These are phyloP conservation scores for Recurvirostra avosetta DNA, from an alignment of 2,113 vertebrate genomes.

Conservation along the genomic window DNA sequence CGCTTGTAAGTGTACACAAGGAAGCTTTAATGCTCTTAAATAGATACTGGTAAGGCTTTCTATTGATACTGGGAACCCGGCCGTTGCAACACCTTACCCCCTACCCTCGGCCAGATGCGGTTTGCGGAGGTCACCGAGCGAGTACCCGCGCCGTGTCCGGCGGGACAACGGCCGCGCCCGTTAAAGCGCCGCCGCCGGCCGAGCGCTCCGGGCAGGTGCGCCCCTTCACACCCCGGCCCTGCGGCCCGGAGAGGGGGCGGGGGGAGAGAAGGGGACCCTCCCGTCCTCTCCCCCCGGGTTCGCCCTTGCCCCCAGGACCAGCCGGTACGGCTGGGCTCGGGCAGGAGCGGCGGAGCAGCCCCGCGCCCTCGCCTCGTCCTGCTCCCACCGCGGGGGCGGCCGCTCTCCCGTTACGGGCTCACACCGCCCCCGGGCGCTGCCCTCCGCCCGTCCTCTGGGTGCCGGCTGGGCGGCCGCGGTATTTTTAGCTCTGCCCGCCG, in stretches of 20 bases:
- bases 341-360: not conserved
- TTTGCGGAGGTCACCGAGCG: too few species aligned
- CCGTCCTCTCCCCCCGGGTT: accelerated
- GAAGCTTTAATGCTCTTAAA: not conserved
- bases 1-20: accelerated
- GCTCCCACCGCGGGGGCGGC: not conserved
- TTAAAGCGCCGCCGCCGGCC: not conserved
- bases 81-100: too few species aligned
- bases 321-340: accelerated
- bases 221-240: too few species aligned
- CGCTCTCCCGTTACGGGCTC: not conserved
- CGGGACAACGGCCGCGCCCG: too few species aligned
- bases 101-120: not conserved
- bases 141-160: not conserved
- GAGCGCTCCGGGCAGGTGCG: not conserved
- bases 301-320: not conserved
- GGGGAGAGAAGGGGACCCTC: not conserved
- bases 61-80: accelerated
- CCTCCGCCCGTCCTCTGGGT: not conserved
- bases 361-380: not conserved
- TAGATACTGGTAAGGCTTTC: accelerated
- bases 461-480: not conserved
- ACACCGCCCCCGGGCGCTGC: not conserved
- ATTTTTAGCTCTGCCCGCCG: not conserved
- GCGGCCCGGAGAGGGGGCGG: too few species aligned